phyloP scores from a whole-genome alignment of 1,140 invertebrate genomes.

The Macrobrachium rosenbergii region DNA sequence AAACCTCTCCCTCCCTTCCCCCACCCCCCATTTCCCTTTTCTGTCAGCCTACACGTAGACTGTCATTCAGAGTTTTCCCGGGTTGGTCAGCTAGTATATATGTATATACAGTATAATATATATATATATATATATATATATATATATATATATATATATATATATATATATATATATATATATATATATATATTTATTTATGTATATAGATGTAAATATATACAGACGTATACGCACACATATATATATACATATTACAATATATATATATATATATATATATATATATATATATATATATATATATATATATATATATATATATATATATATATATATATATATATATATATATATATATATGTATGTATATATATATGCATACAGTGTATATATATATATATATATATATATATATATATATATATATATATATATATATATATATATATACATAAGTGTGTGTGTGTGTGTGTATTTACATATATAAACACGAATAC shows the following conservation, averaged over 20 bases:
- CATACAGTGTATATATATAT: background rate
- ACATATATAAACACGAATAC: background rate
- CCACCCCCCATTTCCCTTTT: too few species aligned
- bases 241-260: too few species aligned
- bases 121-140: too few species aligned
- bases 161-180: background rate
- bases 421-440: background rate
- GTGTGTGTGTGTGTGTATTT: background rate
- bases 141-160: constrained; percentile 8
- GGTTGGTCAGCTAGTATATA: too few species aligned
- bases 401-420: constrained; percentile 1
- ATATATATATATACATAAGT: background rate
- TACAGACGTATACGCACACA: too few species aligned
- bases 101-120: too few species aligned
- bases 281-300: constrained; percentile 11
- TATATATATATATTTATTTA: too few species aligned
- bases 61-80: too few species aligned
- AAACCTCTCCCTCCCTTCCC: too few species aligned
- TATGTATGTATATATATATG: background rate
- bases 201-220: too few species aligned
- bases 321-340: background rate
- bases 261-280: background rate
- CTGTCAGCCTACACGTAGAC: too few species aligned
- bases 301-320: constrained; percentile 11
- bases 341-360: constrained; percentile 11